phyloP scores from a whole-genome alignment of 1,140 invertebrate genomes.

The Nephila pilipes region DNA sequence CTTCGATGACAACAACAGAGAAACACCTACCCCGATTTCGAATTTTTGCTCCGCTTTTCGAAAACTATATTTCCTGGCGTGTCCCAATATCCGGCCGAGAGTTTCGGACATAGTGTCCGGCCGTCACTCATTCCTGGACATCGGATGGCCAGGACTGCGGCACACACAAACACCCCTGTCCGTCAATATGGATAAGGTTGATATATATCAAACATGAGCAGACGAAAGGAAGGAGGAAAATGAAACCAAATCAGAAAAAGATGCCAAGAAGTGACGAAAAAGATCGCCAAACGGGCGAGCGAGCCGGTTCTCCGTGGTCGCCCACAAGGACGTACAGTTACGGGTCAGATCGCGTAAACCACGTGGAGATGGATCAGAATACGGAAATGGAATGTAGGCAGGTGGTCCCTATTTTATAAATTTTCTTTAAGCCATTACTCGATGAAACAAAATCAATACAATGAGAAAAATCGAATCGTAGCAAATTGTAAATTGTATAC shows the following conservation, averaged over 20 bases:
- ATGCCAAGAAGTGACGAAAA: not conserved
- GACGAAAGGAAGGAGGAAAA: constrained; percentile 9
- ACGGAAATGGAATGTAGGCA: constrained; percentile 6
- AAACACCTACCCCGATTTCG: constrained; percentile 45
- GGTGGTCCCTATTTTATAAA: not conserved
- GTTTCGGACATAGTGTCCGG: constrained; percentile 57
- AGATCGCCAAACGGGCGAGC: not conserved
- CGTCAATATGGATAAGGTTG: constrained; percentile 9
- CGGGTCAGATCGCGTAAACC: constrained; percentile 22
- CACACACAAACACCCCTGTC: not conserved
- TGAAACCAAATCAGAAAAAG: not conserved
- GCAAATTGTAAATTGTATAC: too few species aligned
- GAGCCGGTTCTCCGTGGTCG: constrained; percentile 10
- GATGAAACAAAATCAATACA: too few species aligned
- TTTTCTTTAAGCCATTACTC: too few species aligned
- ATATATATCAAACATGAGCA: not conserved
- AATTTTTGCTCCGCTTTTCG: constrained; percentile 61
- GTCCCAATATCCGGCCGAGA: constrained; percentile 72
- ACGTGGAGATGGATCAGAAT: not conserved
- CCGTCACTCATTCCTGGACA: constrained; percentile 12
- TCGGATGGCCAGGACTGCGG: not conserved
- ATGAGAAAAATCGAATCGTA: too few species aligned
- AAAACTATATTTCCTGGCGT: constrained; percentile 68
- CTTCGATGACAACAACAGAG: not conserved
- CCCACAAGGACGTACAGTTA: constrained; percentile 21